Base-by-base conservation (phyloP, 1,140 invertebrate species). In the Apis florea region DNA sequence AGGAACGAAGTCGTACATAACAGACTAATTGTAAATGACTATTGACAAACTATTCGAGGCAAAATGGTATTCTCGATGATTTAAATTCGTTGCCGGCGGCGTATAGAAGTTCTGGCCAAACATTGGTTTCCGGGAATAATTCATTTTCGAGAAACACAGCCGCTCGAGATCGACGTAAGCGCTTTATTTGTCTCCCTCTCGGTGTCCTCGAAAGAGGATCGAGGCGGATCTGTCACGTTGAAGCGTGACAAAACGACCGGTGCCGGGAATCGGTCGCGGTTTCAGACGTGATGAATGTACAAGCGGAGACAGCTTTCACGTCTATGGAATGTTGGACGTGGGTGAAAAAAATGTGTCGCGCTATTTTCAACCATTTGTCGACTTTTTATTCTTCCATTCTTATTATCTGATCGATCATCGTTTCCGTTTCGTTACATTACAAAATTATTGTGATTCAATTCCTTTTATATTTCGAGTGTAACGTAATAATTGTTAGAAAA, bases 201-300 rank as follows among this genome's bases (percentile, higher is more conserved):
- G 54, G 63, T n/a, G 61, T 66, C 21, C 49, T 53, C 61, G 49
- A 76, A 66, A 21, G 59, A 75, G 58, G 61, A 76, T 76, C 74
- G 73, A 76, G 73, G 51, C 61, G 61, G 49, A 66, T 76, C 73
- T 76, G 74, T 76, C 74, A 51, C 74, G 40, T 54, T 53, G 21
- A 40, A 76, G 26, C 74, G 61, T 76, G 74, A 76, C 74, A 76
- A 66, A 76, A 63, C 49, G 74, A 76, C 74, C 31, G 19, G 59
- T 63, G 73, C 49, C 26, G 73, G 24, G 73, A 64, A 75, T 63
- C 72, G n/a, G 72, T 47, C 59, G n/a, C 59, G 40, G 40, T 63
- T 63, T 74, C 58, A 51, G 26, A 64, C 49, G 58, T 75, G 61
- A 75, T 47, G 31, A 69, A 69, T 69, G 31, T 53, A 64, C 49